A percentile compares a stretch with the other conserved stretches of the same genome.
These are phyloP conservation scores for Polia nebulosa DNA, from an alignment of 2,888 invertebrate species.

Conservation along the genomic window DNA sequence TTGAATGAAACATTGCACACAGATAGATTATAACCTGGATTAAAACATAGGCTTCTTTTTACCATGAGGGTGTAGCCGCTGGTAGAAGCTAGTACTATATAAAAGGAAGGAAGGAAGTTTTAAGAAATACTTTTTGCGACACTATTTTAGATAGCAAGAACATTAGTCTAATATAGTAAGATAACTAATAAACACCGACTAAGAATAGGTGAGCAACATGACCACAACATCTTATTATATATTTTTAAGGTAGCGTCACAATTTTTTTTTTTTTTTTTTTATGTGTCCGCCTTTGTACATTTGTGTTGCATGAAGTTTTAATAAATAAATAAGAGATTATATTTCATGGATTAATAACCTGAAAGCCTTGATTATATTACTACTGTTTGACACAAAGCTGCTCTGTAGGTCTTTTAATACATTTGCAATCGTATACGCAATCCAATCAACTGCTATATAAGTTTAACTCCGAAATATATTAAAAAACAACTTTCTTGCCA, in stretches of 20 bases:
- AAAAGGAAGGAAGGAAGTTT: no score
- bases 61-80: no score
- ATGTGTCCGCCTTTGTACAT: no score
- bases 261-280: no score
- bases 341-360: not conserved
- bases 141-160: slow-evolving; percentile 16
- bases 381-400: not conserved
- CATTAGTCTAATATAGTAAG: not conserved
- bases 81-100: no score
- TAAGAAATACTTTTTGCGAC: not conserved
- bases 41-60: no score
- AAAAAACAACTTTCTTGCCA: not conserved
- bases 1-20: no score
- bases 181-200: not conserved
- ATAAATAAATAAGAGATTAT: not conserved
- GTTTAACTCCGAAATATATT: not conserved
- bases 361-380: not conserved
- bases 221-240: not conserved
- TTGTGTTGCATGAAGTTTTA: no score
- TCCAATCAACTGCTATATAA: not conserved
- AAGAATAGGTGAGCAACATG: not conserved
- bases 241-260: not conserved
- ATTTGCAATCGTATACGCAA: not conserved
- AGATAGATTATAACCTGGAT: no score
- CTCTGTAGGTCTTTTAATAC: not conserved